Percentiles rank a stretch among this genome's conserved stretches.
Evolutionary conservation across 1,140 invertebrate species (phyloP).

Genomic region (Danaus melanippus): DNA sequence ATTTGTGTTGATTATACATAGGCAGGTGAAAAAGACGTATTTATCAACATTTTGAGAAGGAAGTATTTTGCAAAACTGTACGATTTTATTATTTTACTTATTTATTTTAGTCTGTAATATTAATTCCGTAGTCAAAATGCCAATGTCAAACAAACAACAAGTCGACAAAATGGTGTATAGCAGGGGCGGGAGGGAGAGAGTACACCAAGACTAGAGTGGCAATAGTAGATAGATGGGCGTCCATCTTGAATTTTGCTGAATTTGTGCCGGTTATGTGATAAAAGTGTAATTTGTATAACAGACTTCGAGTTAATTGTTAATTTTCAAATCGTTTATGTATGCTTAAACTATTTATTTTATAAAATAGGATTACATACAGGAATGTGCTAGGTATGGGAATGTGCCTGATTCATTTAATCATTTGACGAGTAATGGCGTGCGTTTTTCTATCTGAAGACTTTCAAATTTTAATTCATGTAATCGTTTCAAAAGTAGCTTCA

Average conservation of each 20-base stretch:
- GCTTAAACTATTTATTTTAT: conserved; percentile 57
- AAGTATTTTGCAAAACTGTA: too few relatives aligned
- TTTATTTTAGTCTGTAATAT: too few relatives aligned
- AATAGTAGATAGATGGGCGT: conserved; percentile 62
- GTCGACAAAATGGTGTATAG: conserved; percentile 12
- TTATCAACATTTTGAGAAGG: too few relatives aligned
- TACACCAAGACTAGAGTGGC: conserved; percentile 30
- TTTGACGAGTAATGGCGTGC: conserved; percentile 73
- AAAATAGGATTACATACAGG: conserved; percentile 66
- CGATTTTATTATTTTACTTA: too few relatives aligned
- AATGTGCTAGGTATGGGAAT: conserved; percentile 71
- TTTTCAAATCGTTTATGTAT: conserved; percentile 66
- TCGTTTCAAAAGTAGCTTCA: conserved; percentile 17
- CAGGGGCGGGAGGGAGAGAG: conserved; percentile 27
- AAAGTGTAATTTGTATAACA: conserved; percentile 67
- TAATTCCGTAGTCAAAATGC: too few relatives aligned
- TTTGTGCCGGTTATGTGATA: conserved; percentile 71
- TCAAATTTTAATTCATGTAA: conserved; percentile 65
- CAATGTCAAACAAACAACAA: conserved; percentile 17
- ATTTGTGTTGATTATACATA: too few relatives aligned
- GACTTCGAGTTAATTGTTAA: conserved; percentile 61
- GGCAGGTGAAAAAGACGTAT: too few relatives aligned
- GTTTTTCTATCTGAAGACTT: conserved; percentile 66
- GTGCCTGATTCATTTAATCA: conserved; percentile 63
- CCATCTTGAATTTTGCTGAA: conserved; percentile 72